Percentiles rank a stretch among this genome's conserved stretches.
Evolutionary conservation across 2,888 invertebrate genomes (phyloP).

Genomic region (Antheraea assamensis): DNA sequence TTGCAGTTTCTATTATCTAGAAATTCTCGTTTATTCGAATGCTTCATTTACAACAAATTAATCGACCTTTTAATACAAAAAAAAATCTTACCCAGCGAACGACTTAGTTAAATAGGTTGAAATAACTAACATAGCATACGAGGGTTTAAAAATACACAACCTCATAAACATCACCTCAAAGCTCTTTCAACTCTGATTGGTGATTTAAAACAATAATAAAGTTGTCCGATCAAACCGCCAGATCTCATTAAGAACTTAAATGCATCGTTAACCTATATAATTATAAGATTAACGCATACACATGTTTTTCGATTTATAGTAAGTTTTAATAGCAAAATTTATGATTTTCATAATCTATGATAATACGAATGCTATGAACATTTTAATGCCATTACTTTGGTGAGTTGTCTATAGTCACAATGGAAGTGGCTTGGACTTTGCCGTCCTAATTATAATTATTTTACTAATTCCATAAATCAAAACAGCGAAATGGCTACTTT

Average conservation of each 20-base stretch:
- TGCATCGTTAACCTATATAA: constrained; percentile 32
- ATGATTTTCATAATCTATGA: not conserved
- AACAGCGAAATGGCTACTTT: not conserved
- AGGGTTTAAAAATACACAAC: constrained; percentile 27
- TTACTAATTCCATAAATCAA: not conserved
- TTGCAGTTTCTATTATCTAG: not conserved
- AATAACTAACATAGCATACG: constrained; percentile 16
- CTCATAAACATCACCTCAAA: constrained; percentile 19
- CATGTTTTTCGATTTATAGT: not conserved
- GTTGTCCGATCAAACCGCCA: constrained; percentile 28
- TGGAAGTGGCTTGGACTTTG: not conserved
- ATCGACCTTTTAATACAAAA: not conserved
- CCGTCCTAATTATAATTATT: not conserved
- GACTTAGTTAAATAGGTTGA: not conserved
- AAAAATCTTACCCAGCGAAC: not conserved
- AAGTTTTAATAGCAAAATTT: not conserved
- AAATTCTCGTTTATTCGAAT: not conserved
- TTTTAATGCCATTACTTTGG: not conserved
- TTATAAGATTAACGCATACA: constrained; percentile 7
- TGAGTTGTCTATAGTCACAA: not conserved
- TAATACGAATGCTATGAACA: not conserved
- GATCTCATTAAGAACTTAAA: constrained; percentile 29
- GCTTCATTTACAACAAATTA: not conserved
- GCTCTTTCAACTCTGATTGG: constrained; percentile 27
- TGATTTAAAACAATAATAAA: constrained; percentile 37